Evolutionary conservation across 64 coral and sea anemone genomes (phyloP).

Genomic region (Platygyra sinensis): DNA sequence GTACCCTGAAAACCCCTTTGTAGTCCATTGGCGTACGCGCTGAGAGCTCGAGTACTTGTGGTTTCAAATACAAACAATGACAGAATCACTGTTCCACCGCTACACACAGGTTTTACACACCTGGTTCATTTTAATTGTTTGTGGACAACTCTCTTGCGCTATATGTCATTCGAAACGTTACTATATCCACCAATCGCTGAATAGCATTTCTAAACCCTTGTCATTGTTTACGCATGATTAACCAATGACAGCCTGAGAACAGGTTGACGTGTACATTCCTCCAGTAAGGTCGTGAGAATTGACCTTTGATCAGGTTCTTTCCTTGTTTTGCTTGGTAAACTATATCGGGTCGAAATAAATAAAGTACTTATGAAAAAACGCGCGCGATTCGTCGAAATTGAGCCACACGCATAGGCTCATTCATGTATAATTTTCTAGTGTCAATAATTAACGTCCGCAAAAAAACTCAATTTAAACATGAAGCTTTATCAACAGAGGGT

Average conservation of each 20-base stretch:
- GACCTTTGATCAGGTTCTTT: background rate
- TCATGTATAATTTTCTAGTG: too few relatives aligned
- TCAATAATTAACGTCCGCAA: too few relatives aligned
- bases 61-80: too few relatives aligned
- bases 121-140: background rate
- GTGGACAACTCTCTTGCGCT: background rate
- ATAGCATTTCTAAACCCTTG: background rate
- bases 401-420: background rate
- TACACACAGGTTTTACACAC: background rate
- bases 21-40: too few relatives aligned
- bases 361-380: background rate
- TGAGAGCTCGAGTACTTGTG: too few relatives aligned
- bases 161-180: background rate
- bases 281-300: background rate
- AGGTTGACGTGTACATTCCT: background rate
- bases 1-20: too few relatives aligned
- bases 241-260: background rate
- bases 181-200: background rate
- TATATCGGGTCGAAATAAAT: background rate
- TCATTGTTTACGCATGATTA: background rate
- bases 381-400: background rate
- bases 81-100: too few relatives aligned
- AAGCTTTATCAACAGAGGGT: too few relatives aligned
- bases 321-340: background rate
- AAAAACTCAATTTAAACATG: too few relatives aligned